Evolutionary conservation across 2,797 vertebrate genomes (phyloP).

Genomic region (Melanotaenia pygmaea): DNA sequence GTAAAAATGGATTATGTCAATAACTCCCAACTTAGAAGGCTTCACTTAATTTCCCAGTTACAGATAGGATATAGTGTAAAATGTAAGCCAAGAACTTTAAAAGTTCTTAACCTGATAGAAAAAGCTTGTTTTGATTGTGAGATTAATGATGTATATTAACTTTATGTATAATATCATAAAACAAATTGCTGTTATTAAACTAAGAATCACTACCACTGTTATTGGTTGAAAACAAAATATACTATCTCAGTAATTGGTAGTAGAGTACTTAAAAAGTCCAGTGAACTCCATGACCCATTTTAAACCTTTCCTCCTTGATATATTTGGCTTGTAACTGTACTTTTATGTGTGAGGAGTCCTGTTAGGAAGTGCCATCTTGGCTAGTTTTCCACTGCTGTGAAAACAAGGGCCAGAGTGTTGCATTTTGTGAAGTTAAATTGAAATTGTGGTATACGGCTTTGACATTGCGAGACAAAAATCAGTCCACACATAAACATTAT

Average conservation of each 20-base stretch:
- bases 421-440: no score
- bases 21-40: background rate
- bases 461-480: no score
- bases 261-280: conserved; percentile 11
- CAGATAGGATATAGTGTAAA: background rate
- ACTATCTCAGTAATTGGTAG: background rate
- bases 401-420: no score
- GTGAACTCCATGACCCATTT: background rate
- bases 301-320: no score
- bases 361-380: no score
- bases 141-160: conserved; percentile 34
- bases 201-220: background rate
- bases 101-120: background rate
- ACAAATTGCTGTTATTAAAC: conserved; percentile 7
- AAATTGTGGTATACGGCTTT: no score
- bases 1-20: background rate
- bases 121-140: conserved; percentile 19
- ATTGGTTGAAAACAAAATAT: background rate
- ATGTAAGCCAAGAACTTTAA: conserved; percentile 1
- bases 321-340: no score
- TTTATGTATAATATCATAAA: background rate
- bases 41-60: background rate
- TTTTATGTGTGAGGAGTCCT: no score
- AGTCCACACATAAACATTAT: no score
- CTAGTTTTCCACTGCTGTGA: no score